These are phyloP conservation scores for Cavia aperea DNA, from an alignment of 2,113 vertebrate species.

Conservation along the genomic window DNA sequence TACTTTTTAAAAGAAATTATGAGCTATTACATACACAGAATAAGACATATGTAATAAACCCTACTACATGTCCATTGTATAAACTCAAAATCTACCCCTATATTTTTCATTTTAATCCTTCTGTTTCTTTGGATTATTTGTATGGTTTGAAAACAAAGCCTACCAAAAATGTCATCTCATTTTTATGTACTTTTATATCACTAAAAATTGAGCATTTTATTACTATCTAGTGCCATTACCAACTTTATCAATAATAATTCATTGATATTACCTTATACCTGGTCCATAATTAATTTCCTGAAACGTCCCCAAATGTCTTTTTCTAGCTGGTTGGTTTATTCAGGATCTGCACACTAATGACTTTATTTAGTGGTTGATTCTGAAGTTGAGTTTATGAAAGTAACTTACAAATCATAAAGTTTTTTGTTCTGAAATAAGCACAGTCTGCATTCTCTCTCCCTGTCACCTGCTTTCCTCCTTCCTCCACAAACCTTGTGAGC, in stretches of 20 bases:
- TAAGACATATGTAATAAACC: not conserved
- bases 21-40: not conserved
- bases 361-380: not conserved
- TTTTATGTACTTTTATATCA: not conserved
- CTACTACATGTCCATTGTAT: not conserved
- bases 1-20: not conserved
- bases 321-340: not conserved
- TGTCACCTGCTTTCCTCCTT: not conserved
- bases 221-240: not conserved
- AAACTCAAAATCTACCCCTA: not conserved
- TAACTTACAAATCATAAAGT: not conserved
- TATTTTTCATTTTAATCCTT: conserved; percentile 31
- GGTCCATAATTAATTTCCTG: not conserved
- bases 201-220: not conserved
- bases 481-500: not conserved
- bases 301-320: conserved; percentile 18
- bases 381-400: not conserved
- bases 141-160: conserved; percentile 17
- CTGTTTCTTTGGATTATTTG: not conserved
- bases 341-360: not conserved
- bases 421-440: conserved; percentile 24
- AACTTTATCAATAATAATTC: not conserved
- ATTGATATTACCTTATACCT: not conserved
- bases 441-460: not conserved
- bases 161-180: not conserved